Evolutionary conservation across 2,888 invertebrate genomes (phyloP), one percentile per base, ranked within the genome.

Genomic region (Gastracanthus pulcherrimus): DNA sequence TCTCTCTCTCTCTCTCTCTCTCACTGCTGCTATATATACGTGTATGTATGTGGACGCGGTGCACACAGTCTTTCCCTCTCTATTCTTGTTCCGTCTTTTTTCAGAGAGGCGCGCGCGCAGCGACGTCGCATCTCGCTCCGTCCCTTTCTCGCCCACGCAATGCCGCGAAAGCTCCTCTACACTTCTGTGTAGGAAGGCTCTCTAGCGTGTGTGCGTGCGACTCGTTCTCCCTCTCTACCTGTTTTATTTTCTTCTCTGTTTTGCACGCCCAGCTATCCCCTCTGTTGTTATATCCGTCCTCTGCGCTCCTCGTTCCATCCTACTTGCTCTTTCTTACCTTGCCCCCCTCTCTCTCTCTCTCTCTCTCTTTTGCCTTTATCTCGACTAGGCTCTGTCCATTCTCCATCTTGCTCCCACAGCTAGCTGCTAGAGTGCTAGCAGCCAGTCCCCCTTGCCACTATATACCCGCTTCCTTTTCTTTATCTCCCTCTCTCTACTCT

Each of bases 81-180:
- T 80, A 58, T 62, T 66, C 67, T 77, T 45, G 58, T 74, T 80
- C 66, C 55, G n/a, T 51, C 55, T 82, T 67, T 70, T 80, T 74
- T 72, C 78, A 55, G 48, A 67, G 60, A 48, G 76, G 76, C 74
- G 76, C 71, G 66, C 55, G 71, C n/a, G n/a, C n/a, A n/a, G n/a
- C n/a, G n/a, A n/a, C n/a, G n/a, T n/a, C n/a, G n/a, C n/a, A n/a
- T n/a, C n/a, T n/a, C n/a, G n/a, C n/a, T n/a, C 72, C 77, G 78
- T 34, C 45, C 26, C 36, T 23, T 11, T 55, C 19, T 13, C 71
- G 67, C 77, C 72, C 19, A 64, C 76, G 69, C 60, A 19, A 51
- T 45, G n/a, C n/a, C n/a, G n/a, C n/a, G n/a, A n/a, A n/a, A n/a
- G n/a, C n/a, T n/a, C n/a, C n/a, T n/a, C n/a, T n/a, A n/a, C n/a